Base-by-base conservation (phyloP, 2,888 invertebrate species). In the Epistrophe eligans region DNA sequence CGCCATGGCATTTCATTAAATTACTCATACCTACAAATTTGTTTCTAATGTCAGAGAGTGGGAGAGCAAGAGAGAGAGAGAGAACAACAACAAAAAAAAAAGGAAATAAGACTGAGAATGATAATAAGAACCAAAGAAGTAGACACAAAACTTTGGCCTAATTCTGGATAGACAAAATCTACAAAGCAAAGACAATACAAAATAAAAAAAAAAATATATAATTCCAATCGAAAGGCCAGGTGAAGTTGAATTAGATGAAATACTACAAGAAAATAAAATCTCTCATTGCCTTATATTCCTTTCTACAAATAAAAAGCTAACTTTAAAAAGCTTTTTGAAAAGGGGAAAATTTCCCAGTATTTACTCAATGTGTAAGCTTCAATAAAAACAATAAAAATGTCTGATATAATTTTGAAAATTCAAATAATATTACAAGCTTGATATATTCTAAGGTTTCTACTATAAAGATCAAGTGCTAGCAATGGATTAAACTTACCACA, bases 91-190 rank as follows among this genome's bases (percentile, higher is more conserved):
- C n/a, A n/a, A n/a, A n/a, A n/a, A n/a, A 40, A 24, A 40, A 19
- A 62, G 10, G 6, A 43, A 9, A 40, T 60, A 8, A 40, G 24
- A 43, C 43, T 62, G 15, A 40, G 24, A 43, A 62, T 62, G 11
- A 48, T n/a, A 55, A 55, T 32, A 55, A 35, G 24, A 50, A n/a
- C 13, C 11, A 48, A 13, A 58, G 55, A 40, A 15, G 38, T 24
- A 77, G 43, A 62, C 60, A 67, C 24, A 38, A 64, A 72, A 79
- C 79, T 79, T 79, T 79, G 79, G 62, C 79, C 79, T 79, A 79
- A 43, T 79, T 79, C 72, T 52, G 52, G 55, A 79, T 71, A 79
- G 79, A 71, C 71, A 35, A 62, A 60, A 17, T 71, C 70, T 57
- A 57, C 57, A 57, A 76, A 76, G 38, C 17, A 17, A 35, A 64